Percentiles rank a stretch among this genome's conserved stretches.
Evolutionary conservation across 92 coral and sea anemone genomes (phyloP).

Genomic region (Parazoanthus atlanticus): DNA sequence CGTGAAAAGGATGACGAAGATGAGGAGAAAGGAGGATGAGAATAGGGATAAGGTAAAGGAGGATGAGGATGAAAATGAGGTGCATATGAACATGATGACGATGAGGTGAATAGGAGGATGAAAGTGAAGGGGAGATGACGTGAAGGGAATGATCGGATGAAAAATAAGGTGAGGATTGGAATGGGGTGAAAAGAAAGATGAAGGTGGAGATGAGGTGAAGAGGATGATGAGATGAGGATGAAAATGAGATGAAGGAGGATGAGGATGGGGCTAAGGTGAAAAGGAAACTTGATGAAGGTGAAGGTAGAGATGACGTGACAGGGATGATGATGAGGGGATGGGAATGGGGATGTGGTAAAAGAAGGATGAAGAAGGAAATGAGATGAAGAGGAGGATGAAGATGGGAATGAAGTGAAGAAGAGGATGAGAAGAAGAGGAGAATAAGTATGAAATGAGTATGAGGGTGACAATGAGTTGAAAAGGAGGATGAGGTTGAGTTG

Average conservation of each 20-base stretch:
- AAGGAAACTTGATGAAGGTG: not conserved
- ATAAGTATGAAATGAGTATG: not conserved
- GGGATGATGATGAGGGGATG: not conserved
- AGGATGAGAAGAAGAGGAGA: not conserved
- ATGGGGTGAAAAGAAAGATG: not conserved
- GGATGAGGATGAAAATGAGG: not conserved
- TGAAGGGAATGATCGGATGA: not conserved
- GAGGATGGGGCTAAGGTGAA: not conserved
- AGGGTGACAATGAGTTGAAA: not conserved
- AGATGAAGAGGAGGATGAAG: not conserved
- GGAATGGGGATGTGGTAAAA: not conserved
- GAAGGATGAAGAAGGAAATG: too few species aligned
- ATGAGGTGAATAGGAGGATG: not conserved
- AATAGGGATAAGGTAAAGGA: not conserved
- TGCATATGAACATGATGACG: not conserved
- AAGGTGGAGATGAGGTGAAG: not conserved
- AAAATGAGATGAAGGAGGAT: not conserved
- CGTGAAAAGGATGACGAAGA: too few species aligned
- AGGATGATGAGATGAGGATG: not conserved
- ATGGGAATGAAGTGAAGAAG: not conserved
- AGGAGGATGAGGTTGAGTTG: not conserved
- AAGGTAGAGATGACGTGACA: not conserved
- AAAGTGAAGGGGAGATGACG: not conserved
- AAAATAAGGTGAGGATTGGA: too few species aligned
- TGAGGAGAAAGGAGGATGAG: too few species aligned